Conservation (phyloP, 1,140 invertebrate genomes). For the Drosophila burlai region DNA sequence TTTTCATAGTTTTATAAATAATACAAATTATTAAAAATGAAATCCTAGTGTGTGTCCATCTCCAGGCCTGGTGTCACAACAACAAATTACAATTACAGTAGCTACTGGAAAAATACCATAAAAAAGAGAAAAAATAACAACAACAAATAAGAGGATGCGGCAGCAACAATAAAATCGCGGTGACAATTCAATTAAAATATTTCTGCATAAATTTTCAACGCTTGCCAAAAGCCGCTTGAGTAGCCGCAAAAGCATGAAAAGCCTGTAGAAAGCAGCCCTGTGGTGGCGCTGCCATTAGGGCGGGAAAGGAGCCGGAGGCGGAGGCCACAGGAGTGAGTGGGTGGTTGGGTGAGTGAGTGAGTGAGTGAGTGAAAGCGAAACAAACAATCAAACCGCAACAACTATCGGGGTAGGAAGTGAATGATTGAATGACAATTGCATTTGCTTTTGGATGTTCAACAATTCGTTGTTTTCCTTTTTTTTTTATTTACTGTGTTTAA, state of each 20-base stretch:
- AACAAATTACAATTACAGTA: constrained; percentile 44
- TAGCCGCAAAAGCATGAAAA: constrained; percentile 68
- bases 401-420: constrained; percentile 42
- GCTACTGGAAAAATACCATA: constrained; percentile 7
- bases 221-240: constrained; percentile 69
- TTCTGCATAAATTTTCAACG: constrained; percentile 75
- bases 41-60: neutral
- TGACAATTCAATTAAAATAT: constrained; percentile 84
- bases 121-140: constrained; percentile 4
- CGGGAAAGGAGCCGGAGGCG: neutral
- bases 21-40: neutral
- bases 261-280: constrained; percentile 9
- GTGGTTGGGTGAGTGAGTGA: too few species aligned
- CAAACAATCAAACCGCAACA: constrained; percentile 49
- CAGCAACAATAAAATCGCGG: constrained; percentile 67
- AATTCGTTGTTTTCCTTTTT: constrained; percentile 11
- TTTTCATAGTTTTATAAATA: neutral
- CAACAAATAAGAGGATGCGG: constrained; percentile 8
- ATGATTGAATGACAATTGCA: constrained; percentile 62
- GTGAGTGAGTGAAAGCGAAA: constrained; percentile 3
- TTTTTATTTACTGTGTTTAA: neutral
- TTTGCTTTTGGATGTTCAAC: constrained; percentile 37
- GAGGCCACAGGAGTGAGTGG: neutral
- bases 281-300: constrained; percentile 1
- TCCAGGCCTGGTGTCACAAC: neutral